Evolutionary conservation across 64 coral and sea anemone genomes (phyloP), one percentile per base, ranked within the genome.

Genomic region (Astreopora myriophthalma): DNA sequence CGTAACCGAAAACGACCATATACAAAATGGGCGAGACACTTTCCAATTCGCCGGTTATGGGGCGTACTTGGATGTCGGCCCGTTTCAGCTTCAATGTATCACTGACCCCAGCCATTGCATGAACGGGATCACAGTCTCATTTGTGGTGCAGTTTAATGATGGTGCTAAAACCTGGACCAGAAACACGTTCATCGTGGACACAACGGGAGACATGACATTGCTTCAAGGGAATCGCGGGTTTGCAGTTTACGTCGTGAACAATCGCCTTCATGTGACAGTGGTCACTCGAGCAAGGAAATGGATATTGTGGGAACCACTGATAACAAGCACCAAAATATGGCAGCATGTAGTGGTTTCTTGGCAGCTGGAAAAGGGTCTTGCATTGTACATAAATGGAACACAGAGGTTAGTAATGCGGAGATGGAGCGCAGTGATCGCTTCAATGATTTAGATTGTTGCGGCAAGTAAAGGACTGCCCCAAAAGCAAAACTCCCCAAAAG

Each of bases 301-400:
- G 95, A 86, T 30, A 2, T 67, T 79, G 24, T 23, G 6, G 3
- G 55, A 76, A 6, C 57, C 92, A 14, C 34, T 96, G 19, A 48
- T 20, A 4, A 93, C 91, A 36, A 81, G 55, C 16, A 39, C 27
- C 8, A 62, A 13, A 0, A 73, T 39, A n/a, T 96, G 95, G 95
- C 66, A 90, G 40, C 95, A 96, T 37, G 91, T 96, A 31, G 57
- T 83, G 42, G 94, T 96, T 29, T 94, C 91, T 3, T 96, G 95
- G 94, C 87, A 62, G 11, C 79, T 38, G 10, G 91, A 88, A 33
- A 16, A 32, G 8, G 91, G 95, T 6, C 57, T 96, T 22, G 17
- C 19, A 38, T 48, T 96, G 0, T 96, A 94, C 73, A 52, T 73
- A 6, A 91, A 96, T 58, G 87, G 91, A 19, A 79, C 52, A 20